Percentiles rank a stretch among this genome's conserved stretches.
These are phyloP conservation scores for Phalanger gymnotis DNA, from an alignment of 2,797 vertebrate species.

Conservation along the genomic window DNA sequence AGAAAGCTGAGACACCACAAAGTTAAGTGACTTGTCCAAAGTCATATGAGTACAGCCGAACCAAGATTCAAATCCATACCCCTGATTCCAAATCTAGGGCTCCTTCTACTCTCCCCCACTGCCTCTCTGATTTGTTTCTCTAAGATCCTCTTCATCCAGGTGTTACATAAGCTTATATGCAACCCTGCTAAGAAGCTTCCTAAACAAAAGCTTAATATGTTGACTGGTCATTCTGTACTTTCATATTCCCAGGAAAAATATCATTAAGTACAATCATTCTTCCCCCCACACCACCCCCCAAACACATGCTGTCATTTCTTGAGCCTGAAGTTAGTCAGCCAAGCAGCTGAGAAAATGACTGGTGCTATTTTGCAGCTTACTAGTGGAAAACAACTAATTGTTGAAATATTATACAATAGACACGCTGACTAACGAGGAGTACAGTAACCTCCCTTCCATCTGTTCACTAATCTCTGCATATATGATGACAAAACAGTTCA, in stretches of 20 bases:
- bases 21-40: not conserved
- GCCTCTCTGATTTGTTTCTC: not conserved
- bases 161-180: not conserved
- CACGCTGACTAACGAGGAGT: not conserved
- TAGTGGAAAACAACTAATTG: constrained; percentile 26
- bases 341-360: not conserved
- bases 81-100: not conserved
- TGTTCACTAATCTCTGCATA: not conserved
- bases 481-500: not conserved
- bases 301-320: constrained; percentile 3
- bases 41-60: not conserved
- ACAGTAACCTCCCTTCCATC: not conserved
- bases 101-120: not conserved
- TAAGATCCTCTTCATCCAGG: not conserved
- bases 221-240: constrained; percentile 14
- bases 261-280: constrained; percentile 2
- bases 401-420: constrained; percentile 13
- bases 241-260: constrained; percentile 20
- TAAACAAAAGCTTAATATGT: not conserved
- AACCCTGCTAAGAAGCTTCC: not conserved
- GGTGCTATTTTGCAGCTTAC: not conserved
- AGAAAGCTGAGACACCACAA: not conserved
- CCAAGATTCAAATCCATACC: not conserved
- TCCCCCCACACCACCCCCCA: constrained; percentile 2
- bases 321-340: constrained; percentile 7